Percentiles rank a stretch among this genome's conserved stretches.
phyloP scores from a whole-genome alignment of 2,113 vertebrate species.

The Myxocyprinus asiaticus region DNA sequence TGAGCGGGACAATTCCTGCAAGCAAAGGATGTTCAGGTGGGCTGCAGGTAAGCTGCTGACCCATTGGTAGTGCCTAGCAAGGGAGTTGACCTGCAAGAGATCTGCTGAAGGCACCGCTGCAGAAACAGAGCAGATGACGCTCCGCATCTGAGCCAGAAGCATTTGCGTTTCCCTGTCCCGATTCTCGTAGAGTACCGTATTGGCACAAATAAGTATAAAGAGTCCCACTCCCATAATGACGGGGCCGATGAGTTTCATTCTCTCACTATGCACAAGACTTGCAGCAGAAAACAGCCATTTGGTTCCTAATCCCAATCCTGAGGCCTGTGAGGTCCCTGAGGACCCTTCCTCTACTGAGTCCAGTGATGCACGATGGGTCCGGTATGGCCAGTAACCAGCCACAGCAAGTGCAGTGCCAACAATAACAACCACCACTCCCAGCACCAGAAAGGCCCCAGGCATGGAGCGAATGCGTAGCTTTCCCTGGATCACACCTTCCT shows the following conservation, averaged over 20 bases:
- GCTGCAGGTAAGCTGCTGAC: conserved; percentile 64
- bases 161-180: conserved; percentile 89
- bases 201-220: conserved; percentile 97
- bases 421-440: conserved; percentile 85
- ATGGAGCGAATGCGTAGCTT: conserved; percentile 89
- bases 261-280: conserved; percentile 77
- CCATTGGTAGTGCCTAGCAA: conserved; percentile 70
- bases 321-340: conserved; percentile 47
- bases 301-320: conserved; percentile 70
- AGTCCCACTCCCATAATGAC: conserved; percentile 96
- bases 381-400: conserved; percentile 92
- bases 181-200: conserved; percentile 97
- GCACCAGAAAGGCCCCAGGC: conserved; percentile 86
- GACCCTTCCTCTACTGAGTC: conserved; percentile 28
- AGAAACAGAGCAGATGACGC: conserved; percentile 79
- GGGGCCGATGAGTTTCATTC: conserved; percentile 89
- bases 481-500: conserved; percentile 71
- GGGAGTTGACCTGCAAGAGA: conserved; percentile 57
- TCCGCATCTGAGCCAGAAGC: conserved; percentile 86
- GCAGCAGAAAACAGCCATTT: conserved; percentile 65
- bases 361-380: conserved; percentile 51
- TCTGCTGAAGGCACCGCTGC: conserved; percentile 69
- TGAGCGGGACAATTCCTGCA: conserved; percentile 74
- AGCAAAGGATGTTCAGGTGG: conserved; percentile 70
- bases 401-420: conserved; percentile 89